Conservation (phyloP, 2,797 vertebrate species). For the Coreius guichenoti region DNA sequence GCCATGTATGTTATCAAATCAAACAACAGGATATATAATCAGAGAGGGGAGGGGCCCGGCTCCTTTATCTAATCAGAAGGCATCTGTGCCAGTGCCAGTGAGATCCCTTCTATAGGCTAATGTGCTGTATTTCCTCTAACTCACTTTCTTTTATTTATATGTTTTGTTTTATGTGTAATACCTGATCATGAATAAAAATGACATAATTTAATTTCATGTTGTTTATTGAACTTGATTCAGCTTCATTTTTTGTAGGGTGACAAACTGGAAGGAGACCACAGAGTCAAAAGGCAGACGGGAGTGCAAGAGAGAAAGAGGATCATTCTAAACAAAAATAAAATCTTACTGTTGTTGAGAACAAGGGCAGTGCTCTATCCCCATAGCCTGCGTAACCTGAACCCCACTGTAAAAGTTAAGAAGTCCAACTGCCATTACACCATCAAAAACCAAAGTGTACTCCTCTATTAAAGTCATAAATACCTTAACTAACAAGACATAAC, state of each 20-base stretch:
- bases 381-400: conserved; percentile 2
- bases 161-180: conserved; percentile 70
- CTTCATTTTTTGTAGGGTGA: conserved; percentile 69
- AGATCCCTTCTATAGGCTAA: conserved; percentile 67
- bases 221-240: conserved; percentile 65
- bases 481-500: conserved; percentile 9
- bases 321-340: neutral
- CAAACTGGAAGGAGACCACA: conserved; percentile 54
- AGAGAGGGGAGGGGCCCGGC: conserved; percentile 66
- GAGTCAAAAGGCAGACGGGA: neutral
- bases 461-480: conserved; percentile 13
- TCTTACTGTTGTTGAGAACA: neutral
- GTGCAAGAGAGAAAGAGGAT: neutral
- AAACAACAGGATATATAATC: conserved; percentile 70
- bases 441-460: neutral
- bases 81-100: conserved; percentile 66
- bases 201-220: conserved; percentile 71
- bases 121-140: conserved; percentile 68
- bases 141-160: conserved; percentile 71
- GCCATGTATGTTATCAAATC: conserved; percentile 75
- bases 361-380: neutral
- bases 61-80: conserved; percentile 74
- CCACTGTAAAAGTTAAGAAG: conserved; percentile 3
- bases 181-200: conserved; percentile 71
- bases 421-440: conserved; percentile 13